Base-by-base conservation (phyloP, 2,113 vertebrate species). In the Petrocephalus zakoni region DNA sequence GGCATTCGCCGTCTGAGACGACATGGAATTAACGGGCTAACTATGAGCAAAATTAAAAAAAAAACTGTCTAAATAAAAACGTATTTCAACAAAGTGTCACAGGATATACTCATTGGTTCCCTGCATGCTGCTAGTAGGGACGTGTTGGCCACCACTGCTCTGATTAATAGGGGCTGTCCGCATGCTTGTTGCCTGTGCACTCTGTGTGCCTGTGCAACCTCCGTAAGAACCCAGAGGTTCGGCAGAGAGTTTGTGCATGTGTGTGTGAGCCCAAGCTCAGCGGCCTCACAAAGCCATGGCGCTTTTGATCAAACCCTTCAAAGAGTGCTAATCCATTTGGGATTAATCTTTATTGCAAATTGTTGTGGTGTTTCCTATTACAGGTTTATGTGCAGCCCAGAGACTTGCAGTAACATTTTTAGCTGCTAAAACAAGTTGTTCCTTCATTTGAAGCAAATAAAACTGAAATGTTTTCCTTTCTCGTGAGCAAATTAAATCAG, bases 241-340 rank as follows among this genome's bases (percentile, higher is more conserved):
- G 58, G 61, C 61, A 29, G 34, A 17, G 13, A 37, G 29, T 75
- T 15, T 7, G 68, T 75, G 68, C 29, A 17, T 75, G 29, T 0
- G 68, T 64, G 58, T 61, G 64, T 72, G n/a, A 13, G 10, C 68
- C 11, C 3, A 15, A 75, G 68, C 72, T 19, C 15, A 2, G 17
- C 4, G 1, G 6, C 13, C 8, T 78, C 34, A 37, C 68, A 37
- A 37, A 42, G 42, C 6, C 34, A 78, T 42, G 34, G 72, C 15
- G 72, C 72, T 78, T 78, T 78, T 78, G 34, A 78, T 78, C 72
- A 78, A 78, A 78, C 72, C 72, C 72, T 78, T 78, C 72, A 78
- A 78, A 78, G 34, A 78, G 72, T 42, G 72, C 72, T 17, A 34
- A 19, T 78, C 15, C 72, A 7, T 42, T 78, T 78, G 72, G 72